phyloP scores from a whole-genome alignment of 1,140 invertebrate genomes.

The Nephotettix cincticeps region DNA sequence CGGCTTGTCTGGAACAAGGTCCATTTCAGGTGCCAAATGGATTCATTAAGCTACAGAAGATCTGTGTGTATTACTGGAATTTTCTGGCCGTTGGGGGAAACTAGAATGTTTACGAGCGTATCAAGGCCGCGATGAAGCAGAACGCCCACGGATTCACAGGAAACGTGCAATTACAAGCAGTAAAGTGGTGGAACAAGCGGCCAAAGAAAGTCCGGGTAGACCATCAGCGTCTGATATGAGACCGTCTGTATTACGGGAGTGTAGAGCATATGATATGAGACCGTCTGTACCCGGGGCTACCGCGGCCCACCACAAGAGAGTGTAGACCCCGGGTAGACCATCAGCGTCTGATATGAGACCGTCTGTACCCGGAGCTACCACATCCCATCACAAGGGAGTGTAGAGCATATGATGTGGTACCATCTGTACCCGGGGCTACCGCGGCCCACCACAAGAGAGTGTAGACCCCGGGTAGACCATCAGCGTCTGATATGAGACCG shows the following conservation, averaged over 20 bases:
- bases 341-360: not conserved
- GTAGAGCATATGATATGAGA: not conserved
- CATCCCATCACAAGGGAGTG: not conserved
- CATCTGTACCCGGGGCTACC: not conserved
- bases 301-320: no score
- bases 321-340: no score
- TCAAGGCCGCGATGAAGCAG: not conserved
- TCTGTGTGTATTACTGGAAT: no score
- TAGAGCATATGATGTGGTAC: not conserved
- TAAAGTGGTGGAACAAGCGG: not conserved
- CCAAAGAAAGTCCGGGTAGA: not conserved
- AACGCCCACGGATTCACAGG: not conserved
- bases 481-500: not conserved
- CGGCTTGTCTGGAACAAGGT: no score
- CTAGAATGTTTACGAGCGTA: no score
- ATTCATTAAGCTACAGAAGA: no score
- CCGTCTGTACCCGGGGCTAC: not conserved
- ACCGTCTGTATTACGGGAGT: not conserved
- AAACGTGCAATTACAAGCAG: constrained; percentile 6
- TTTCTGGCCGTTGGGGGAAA: no score
- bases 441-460: no score
- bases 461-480: no score
- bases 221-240: not conserved
- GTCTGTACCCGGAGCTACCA: no score
- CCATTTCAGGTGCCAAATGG: no score